Percentiles rank a stretch among this genome's conserved stretches.
Evolutionary conservation across 1,140 invertebrate species (phyloP).

Genomic region (Pemphigus obesinymphae): DNA sequence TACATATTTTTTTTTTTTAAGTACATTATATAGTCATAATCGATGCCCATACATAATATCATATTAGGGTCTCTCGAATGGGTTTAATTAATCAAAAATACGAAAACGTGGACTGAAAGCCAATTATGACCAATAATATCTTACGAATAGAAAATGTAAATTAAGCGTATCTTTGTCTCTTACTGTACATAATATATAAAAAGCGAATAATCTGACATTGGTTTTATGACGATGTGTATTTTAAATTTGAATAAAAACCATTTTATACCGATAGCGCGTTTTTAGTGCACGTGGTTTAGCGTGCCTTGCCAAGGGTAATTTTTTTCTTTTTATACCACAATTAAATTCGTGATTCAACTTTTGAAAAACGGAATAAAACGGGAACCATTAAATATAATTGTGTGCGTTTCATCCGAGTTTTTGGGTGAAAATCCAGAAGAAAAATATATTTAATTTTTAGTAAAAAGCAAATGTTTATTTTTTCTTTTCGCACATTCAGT

Average conservation of each 20-base stretch:
- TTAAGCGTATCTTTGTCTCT: not conserved
- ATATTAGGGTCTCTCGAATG: too few relatives aligned
- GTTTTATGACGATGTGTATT: not conserved
- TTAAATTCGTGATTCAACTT: not conserved
- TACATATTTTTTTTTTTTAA: too few relatives aligned
- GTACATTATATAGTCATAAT: too few relatives aligned
- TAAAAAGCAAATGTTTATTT: not conserved
- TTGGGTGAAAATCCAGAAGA: not conserved
- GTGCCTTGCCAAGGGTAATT: not conserved
- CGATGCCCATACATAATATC: too few relatives aligned
- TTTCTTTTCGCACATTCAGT: too few relatives aligned
- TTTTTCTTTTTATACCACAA: not conserved
- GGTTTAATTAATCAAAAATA: conserved; percentile 5
- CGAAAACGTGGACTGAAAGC: not conserved
- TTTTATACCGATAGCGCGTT: not conserved
- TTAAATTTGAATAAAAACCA: not conserved
- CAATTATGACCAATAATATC: not conserved
- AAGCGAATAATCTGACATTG: not conserved
- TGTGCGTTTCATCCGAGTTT: not conserved
- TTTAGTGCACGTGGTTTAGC: not conserved
- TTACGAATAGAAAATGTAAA: not conserved
- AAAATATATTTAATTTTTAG: not conserved
- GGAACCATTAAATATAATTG: not conserved
- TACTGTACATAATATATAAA: not conserved
- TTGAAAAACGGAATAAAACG: not conserved